Evolutionary conservation across 2,888 invertebrate genomes (phyloP).

Genomic region (Rhyacophila evoluta): DNA sequence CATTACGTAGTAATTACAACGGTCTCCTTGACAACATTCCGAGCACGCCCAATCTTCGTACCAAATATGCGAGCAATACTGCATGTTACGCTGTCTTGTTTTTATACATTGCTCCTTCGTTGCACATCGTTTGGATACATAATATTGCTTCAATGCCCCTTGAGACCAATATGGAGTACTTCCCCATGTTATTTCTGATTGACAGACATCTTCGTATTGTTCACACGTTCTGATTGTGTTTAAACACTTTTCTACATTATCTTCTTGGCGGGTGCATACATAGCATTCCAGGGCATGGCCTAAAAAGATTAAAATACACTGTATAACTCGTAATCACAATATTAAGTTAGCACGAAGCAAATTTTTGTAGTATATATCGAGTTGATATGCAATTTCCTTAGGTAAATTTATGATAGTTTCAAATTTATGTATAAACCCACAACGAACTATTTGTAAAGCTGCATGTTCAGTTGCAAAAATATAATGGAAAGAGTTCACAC

Average conservation of each 20-base stretch:
- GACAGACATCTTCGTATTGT: constrained; percentile 86
- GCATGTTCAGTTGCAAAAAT: too few relatives aligned
- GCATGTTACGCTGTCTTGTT: constrained; percentile 78
- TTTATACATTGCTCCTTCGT: constrained; percentile 82
- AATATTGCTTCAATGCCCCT: constrained; percentile 92
- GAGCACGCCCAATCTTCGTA: constrained; percentile 97
- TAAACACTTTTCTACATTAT: constrained; percentile 91
- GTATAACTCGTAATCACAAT: too few relatives aligned
- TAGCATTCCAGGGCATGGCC: constrained; percentile 89
- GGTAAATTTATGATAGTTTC: too few relatives aligned
- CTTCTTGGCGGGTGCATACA: constrained; percentile 93
- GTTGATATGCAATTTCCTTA: too few relatives aligned
- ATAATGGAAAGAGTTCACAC: not conserved
- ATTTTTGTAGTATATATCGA: too few relatives aligned
- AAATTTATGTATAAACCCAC: too few relatives aligned
- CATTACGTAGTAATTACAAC: constrained; percentile 95
- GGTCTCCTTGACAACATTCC: constrained; percentile 95
- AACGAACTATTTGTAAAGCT: too few relatives aligned
- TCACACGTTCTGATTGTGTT: constrained; percentile 93
- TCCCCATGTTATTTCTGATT: constrained; percentile 94
- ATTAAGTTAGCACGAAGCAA: too few relatives aligned
- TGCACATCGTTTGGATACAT: constrained; percentile 91
- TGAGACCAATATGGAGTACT: constrained; percentile 97
- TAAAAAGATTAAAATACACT: constrained; percentile 60
- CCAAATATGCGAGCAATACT: constrained; percentile 90